These are phyloP conservation scores for Delphinapterus leucas DNA, from an alignment of 2,113 vertebrate genomes.

Conservation along the genomic window DNA sequence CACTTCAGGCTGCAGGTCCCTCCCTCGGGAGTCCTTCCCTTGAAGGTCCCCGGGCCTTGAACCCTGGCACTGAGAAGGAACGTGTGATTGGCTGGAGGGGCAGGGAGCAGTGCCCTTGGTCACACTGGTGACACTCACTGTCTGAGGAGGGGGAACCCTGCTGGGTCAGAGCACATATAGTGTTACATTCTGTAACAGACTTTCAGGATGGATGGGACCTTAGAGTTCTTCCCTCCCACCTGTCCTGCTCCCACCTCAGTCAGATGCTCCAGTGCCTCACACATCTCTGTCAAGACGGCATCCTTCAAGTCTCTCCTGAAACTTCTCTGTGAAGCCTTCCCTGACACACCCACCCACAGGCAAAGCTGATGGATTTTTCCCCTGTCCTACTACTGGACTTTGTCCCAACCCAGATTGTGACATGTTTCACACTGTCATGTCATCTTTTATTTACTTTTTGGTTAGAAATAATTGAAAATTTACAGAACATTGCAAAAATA, in stretches of 20 bases:
- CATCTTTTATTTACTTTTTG: not conserved
- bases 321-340: not conserved
- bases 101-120: not conserved
- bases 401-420: not conserved
- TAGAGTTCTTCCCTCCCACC: not conserved
- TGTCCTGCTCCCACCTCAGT: too few relatives aligned
- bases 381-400: not conserved
- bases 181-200: not conserved
- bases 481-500: not conserved
- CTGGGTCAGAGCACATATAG: not conserved
- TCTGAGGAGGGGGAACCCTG: not conserved
- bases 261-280: not conserved
- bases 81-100: not conserved
- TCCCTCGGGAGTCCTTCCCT: not conserved
- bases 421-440: not conserved
- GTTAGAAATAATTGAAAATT: not conserved
- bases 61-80: not conserved
- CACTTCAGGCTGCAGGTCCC: not conserved
- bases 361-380: not conserved
- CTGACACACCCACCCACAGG: rapidly evolving
- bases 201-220: too few relatives aligned
- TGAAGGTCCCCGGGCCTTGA: not conserved
- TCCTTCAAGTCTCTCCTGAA: not conserved
- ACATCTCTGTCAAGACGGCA: not conserved
- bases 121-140: not conserved